Evolutionary conservation across 2,113 vertebrate genomes (phyloP), one percentile per base, ranked within the genome.

Genomic region (Sialia sialis): DNA sequence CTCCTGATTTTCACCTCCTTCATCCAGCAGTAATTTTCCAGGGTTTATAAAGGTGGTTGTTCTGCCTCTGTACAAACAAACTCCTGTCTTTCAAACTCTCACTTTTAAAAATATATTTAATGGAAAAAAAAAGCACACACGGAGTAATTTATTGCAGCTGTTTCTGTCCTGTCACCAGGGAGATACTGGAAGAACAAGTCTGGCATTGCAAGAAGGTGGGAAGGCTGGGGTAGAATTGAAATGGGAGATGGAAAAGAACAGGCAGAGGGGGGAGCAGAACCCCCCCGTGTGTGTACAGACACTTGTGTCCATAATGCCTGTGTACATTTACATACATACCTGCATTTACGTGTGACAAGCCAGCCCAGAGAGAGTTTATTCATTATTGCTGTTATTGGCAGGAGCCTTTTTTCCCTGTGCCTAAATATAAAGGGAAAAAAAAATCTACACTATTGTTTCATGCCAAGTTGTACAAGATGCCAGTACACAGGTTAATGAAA

Each of bases 401-500:
- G 69, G 60, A 68, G 25, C 10, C 44, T 62, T 69, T 91, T 58
- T 39, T 84, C 55, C 51, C 51, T 79, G 83, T 81, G 81, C 44
- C 34, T 87, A 66, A 95, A 52, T 12, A 85, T 21, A n/a, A 88
- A 81, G 55, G 68, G 62, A 68, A 82, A 69, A 54, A 78, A 68
- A 78, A 36, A 38, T 36, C 64, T 36, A 13, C 91, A 75, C 77
- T 83, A 80, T 90, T 96, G 93, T 95, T 97, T 95, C 84, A 49
- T 30, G 7, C 82, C 59, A 46, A 96, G 95, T 95, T 89, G 92
- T 97, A 97, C 96, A 96, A 96, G 96, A 93, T 84, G 87, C 89
- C 80, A 73, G 90, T 87, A 95, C 93, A 83, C 67, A 94, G 96
- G 96, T 97, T 97, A 97, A 97, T 94, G 89, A 90, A 96, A 97